phyloP scores from a whole-genome alignment of 30 jellyfish, hydroid and myxozoan species.

The Pseudorhiza aurosa region DNA sequence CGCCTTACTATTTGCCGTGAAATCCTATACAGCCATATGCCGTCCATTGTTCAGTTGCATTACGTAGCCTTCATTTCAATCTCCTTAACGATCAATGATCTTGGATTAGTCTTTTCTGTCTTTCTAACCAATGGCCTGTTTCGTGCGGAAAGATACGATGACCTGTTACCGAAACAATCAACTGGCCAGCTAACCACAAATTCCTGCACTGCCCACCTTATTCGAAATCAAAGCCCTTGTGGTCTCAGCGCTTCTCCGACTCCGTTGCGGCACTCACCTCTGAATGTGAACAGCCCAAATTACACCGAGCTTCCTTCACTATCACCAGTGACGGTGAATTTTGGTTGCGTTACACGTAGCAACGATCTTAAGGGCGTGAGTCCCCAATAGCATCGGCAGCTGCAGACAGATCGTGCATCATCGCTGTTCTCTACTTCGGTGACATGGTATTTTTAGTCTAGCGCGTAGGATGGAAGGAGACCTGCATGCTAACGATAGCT shows the following conservation, averaged over 20 bases:
- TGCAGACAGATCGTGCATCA: not conserved
- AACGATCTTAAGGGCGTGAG: not conserved
- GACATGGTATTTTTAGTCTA: not conserved
- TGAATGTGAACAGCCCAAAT: not conserved
- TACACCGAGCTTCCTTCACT: not conserved
- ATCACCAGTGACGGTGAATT: not conserved
- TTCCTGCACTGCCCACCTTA: slow-evolving; percentile 21
- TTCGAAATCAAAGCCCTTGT: slow-evolving; percentile 25
- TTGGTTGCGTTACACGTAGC: not conserved
- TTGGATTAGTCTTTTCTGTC: not conserved
- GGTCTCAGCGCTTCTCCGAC: not conserved
- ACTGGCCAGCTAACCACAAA: slow-evolving; percentile 48
- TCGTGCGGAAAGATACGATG: slow-evolving; percentile 30
- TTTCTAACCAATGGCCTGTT: slow-evolving; percentile 30
- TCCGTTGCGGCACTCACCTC: not conserved
- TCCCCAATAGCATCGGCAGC: not conserved
- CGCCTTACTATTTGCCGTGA: no score
- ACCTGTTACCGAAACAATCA: slow-evolving; percentile 39
- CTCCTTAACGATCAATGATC: slow-evolving; percentile 13
- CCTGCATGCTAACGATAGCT: slow-evolving; percentile 8
- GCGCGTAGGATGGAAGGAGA: slow-evolving; percentile 5
- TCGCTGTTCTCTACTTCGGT: not conserved
- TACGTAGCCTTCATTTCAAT: not conserved
- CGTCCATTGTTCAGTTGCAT: no score
- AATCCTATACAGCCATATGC: no score